Conservation (phyloP, 2,113 vertebrate genomes). For the Sebastes fasciatus region DNA sequence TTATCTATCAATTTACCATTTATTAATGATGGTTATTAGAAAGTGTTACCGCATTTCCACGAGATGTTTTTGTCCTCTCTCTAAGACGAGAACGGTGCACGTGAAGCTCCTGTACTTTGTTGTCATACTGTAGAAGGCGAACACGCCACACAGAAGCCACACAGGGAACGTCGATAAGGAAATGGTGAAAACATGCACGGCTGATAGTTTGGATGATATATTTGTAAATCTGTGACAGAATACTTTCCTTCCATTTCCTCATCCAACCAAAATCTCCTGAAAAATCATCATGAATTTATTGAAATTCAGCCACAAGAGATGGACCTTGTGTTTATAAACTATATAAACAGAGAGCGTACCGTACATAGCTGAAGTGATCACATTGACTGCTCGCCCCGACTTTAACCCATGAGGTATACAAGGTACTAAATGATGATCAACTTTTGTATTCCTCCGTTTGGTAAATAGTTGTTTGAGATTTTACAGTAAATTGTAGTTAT, state of each 20-base stretch:
- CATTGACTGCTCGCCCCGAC: constrained; percentile 28
- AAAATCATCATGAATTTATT: constrained; percentile 14
- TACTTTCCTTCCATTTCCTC: neutral
- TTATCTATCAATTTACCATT: too few relatives aligned
- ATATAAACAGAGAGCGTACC: constrained; percentile 43
- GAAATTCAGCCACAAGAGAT: constrained; percentile 11
- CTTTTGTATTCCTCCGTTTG: constrained; percentile 64
- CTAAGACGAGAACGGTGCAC: neutral
- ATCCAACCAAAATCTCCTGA: constrained; percentile 37
- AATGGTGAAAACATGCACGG: constrained; percentile 18
- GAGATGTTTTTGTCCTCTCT: constrained; percentile 1
- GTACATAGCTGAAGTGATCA: constrained; percentile 55
- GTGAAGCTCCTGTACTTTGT: constrained; percentile 36
- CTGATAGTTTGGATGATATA: constrained; percentile 12
- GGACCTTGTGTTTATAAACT: constrained; percentile 27
- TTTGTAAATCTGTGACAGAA: constrained; percentile 21
- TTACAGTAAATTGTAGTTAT: constrained; percentile 58
- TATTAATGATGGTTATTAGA: too few relatives aligned
- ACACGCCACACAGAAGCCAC: neutral
- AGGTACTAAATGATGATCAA: constrained; percentile 65
- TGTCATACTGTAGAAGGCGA: constrained; percentile 2
- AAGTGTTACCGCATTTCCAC: neutral
- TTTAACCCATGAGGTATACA: constrained; percentile 51
- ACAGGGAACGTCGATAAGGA: constrained; percentile 16
- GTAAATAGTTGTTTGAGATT: constrained; percentile 54